These are phyloP conservation scores for Nebria ingens DNA, from an alignment of 1,140 invertebrate species.

Conservation along the genomic window DNA sequence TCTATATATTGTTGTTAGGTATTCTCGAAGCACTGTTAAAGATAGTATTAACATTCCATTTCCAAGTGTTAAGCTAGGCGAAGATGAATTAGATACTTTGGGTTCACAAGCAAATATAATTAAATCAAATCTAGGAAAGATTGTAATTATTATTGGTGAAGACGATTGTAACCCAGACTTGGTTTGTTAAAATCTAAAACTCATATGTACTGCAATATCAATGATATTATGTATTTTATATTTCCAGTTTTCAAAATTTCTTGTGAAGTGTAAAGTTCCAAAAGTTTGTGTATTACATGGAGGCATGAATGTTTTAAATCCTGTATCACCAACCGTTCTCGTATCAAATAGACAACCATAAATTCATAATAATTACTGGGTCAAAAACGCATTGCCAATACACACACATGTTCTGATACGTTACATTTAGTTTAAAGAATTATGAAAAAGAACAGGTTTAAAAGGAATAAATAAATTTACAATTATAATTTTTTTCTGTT, in stretches of 20 bases:
- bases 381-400: too few species aligned
- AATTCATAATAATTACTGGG: neutral
- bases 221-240: too few species aligned
- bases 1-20: slow-evolving; percentile 41
- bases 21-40: slow-evolving; percentile 58
- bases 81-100: slow-evolving; percentile 48
- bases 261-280: slow-evolving; percentile 52
- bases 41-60: slow-evolving; percentile 82
- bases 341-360: slow-evolving; percentile 14
- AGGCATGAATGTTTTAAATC: slow-evolving; percentile 53
- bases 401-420: too few species aligned
- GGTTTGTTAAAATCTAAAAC: slow-evolving; percentile 35
- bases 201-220: slow-evolving; percentile 15
- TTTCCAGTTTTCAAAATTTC: slow-evolving; percentile 58
- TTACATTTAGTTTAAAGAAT: too few species aligned
- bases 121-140: slow-evolving; percentile 47
- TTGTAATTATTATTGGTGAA: slow-evolving; percentile 69
- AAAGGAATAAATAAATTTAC: too few species aligned
- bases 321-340: slow-evolving; percentile 51
- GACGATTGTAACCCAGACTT: slow-evolving; percentile 62
- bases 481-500: too few species aligned
- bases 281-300: slow-evolving; percentile 63
- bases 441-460: too few species aligned
- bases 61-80: slow-evolving; percentile 57
- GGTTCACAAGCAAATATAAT: slow-evolving; percentile 49